Conservation (phyloP, 1,140 invertebrate species). For the Micrasema longulum region DNA sequence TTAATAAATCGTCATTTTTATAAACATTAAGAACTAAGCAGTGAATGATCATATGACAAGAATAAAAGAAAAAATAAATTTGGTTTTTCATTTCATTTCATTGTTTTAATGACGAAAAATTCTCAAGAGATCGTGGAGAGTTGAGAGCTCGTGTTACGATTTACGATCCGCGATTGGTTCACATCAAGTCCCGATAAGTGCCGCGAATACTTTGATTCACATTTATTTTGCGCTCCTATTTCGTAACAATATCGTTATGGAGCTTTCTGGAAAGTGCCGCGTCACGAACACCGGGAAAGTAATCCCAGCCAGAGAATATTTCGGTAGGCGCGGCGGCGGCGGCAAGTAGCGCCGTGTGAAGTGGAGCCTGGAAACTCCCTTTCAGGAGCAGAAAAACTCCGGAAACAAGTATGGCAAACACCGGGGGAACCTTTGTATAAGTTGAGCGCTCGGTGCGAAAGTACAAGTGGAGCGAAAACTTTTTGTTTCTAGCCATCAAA, state of each 20-base stretch:
- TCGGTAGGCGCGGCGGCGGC: neutral
- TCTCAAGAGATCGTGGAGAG: too few relatives aligned
- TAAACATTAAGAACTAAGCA: too few relatives aligned
- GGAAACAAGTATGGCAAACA: constrained; percentile 41
- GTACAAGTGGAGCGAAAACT: constrained; percentile 29
- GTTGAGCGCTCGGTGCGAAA: constrained; percentile 44
- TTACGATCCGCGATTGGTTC: too few relatives aligned
- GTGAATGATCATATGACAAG: too few relatives aligned
- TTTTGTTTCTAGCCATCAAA: constrained; percentile 35
- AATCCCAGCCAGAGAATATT: constrained; percentile 17
- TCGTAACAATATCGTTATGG: constrained; percentile 10
- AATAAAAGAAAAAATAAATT: too few relatives aligned
- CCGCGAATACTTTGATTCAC: too few relatives aligned
- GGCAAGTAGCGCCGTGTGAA: neutral
- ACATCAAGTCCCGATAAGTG: too few relatives aligned
- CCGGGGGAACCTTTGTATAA: constrained; percentile 48
- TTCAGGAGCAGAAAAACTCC: neutral
- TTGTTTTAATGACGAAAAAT: too few relatives aligned
- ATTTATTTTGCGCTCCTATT: too few relatives aligned
- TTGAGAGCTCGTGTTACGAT: too few relatives aligned
- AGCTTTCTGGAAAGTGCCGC: constrained; percentile 5
- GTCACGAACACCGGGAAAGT: constrained; percentile 13
- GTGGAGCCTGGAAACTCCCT: neutral
- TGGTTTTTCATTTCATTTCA: too few relatives aligned
- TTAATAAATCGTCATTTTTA: too few relatives aligned